These are phyloP conservation scores for Pipistrellus kuhlii DNA, from an alignment of 2,797 vertebrate species.

Conservation along the genomic window DNA sequence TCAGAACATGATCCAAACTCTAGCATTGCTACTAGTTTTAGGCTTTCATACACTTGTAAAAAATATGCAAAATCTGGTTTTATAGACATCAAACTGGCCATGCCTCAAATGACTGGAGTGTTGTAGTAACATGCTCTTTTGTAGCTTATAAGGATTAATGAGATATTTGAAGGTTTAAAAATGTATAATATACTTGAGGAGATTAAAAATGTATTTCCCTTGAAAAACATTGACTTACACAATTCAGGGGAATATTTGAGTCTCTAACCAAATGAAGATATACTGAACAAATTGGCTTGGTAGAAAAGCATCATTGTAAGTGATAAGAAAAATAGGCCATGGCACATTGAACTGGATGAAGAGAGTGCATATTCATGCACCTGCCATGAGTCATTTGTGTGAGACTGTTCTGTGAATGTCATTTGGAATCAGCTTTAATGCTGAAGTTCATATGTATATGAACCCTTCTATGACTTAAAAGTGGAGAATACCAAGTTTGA, in stretches of 20 bases:
- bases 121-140: not conserved
- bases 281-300: not conserved
- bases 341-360: conserved; percentile 5
- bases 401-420: conserved; percentile 35
- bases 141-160: not conserved
- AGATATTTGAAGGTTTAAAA: conserved; percentile 24
- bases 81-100: not conserved
- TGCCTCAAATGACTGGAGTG: not conserved
- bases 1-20: not conserved
- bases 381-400: conserved; percentile 41
- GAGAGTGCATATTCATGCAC: not conserved
- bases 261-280: conserved; percentile 56
- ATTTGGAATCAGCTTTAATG: conserved; percentile 56
- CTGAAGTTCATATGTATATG: not conserved
- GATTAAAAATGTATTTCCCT: not conserved
- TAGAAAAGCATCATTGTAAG: not conserved
- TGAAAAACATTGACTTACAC: conserved; percentile 20
- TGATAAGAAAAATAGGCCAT: conserved; percentile 5
- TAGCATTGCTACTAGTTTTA: not conserved
- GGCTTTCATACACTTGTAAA: not conserved
- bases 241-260: not conserved
- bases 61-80: not conserved
- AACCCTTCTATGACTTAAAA: conserved; percentile 28
- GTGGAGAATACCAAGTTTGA: not conserved
- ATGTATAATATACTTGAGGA: not conserved